Conservation (phyloP, 2,797 vertebrate species). For the Spondyliosoma cantharus region DNA sequence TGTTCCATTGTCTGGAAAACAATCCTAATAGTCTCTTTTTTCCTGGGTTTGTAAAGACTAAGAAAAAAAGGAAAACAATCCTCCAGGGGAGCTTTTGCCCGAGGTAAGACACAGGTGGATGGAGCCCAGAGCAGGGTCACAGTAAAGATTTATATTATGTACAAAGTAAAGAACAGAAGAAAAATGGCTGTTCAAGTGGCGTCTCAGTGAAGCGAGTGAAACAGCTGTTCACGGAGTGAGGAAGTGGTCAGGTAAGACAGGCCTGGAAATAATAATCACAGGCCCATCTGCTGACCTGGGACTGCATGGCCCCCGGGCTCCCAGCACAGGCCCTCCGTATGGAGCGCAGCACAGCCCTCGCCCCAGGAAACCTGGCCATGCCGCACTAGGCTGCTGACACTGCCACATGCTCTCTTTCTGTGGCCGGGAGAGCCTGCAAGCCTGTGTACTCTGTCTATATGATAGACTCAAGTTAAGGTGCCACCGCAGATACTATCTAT, state of each 20-base stretch:
- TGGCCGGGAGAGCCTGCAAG: conserved; percentile 62
- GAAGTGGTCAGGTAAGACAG: conserved; percentile 95
- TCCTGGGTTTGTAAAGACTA: conserved; percentile 59
- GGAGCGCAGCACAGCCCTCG: conserved; percentile 85
- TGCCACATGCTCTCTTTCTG: conserved; percentile 86
- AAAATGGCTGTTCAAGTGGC: conserved; percentile 91
- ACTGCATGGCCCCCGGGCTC: conserved; percentile 91
- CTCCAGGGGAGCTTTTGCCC: conserved; percentile 87
- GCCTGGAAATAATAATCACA: conserved; percentile 96
- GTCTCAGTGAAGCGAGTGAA: conserved; percentile 93
- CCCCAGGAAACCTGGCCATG: conserved; percentile 84
- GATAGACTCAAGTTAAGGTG: conserved; percentile 61
- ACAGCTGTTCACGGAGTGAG: conserved; percentile 97
- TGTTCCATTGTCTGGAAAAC: conserved; percentile 74
- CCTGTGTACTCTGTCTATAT: conserved; percentile 49
- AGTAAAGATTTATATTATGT: conserved; percentile 96
- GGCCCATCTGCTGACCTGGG: conserved; percentile 98
- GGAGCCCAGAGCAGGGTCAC: conserved; percentile 93
- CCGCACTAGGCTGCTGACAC: conserved; percentile 87
- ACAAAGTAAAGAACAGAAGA: conserved; percentile 94
- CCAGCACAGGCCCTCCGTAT: conserved; percentile 91
- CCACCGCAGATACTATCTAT: conserved; percentile 71
- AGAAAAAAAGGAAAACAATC: conserved; percentile 65
- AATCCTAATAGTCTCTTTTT: conserved; percentile 67
- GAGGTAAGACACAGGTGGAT: conserved; percentile 96